Evolutionary conservation across 2,888 invertebrate genomes (phyloP).

Genomic region (Hypsopygia costalis): DNA sequence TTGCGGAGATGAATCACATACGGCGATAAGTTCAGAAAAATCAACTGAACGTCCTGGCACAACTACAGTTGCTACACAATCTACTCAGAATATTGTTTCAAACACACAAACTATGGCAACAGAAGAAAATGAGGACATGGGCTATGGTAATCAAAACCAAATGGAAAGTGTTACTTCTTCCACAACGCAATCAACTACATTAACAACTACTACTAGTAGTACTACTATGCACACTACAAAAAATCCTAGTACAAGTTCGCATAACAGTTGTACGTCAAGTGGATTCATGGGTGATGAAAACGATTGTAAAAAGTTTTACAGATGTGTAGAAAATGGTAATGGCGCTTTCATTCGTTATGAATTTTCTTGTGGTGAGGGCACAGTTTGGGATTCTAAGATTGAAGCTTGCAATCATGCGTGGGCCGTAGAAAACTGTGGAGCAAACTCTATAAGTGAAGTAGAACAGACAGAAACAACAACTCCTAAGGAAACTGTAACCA

Average conservation of each 20-base stretch:
- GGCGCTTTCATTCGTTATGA: slow-evolving; percentile 83
- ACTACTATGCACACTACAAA: neutral
- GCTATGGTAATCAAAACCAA: slow-evolving; percentile 28
- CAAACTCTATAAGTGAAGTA: slow-evolving; percentile 1
- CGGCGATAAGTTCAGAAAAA: neutral
- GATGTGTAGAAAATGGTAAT: slow-evolving; percentile 84
- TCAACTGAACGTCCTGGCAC: slow-evolving; percentile 10
- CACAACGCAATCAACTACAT: slow-evolving; percentile 1
- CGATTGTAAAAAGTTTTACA: slow-evolving; percentile 88
- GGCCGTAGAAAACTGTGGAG: slow-evolving; percentile 41
- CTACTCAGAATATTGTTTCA: slow-evolving; percentile 13
- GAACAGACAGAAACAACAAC: neutral
- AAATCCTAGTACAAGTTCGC: slow-evolving; percentile 2
- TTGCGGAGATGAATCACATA: slow-evolving; percentile 10
- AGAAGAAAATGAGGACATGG: slow-evolving; percentile 29
- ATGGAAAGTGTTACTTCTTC: neutral
- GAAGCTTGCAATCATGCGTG: slow-evolving; percentile 79
- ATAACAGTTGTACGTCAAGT: slow-evolving; percentile 35
- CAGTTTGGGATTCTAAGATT: slow-evolving; percentile 79
- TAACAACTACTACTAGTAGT: neutral
- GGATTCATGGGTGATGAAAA: slow-evolving; percentile 85
- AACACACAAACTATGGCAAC: slow-evolving; percentile 18
- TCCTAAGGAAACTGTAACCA: neutral
- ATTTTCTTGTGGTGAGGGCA: slow-evolving; percentile 84
- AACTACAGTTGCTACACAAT: slow-evolving; percentile 19